Base-by-base conservation (phyloP, 2,888 invertebrate genomes). In the Nasonia oneida region DNA sequence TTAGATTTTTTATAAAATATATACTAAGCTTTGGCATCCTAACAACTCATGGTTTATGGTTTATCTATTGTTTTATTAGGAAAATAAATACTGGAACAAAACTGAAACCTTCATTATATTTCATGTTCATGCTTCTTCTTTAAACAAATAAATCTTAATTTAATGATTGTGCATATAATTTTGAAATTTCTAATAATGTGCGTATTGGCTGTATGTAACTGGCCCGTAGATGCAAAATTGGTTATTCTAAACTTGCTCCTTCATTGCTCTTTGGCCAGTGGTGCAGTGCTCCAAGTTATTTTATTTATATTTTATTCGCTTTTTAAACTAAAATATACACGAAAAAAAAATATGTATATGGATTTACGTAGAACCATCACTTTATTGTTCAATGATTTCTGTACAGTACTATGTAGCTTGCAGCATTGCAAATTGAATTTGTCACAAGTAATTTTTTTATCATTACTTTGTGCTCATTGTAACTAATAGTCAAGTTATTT, bases 191-290 rank as follows among this genome's bases (percentile, higher is more conserved):
- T 76, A 84, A 71, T 67, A 23, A 82, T 74, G 14, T 67, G 64
- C 81, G 18, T 76, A 50, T 47, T 53, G 33, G 50, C 70, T 85
- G 39, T 74, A 77, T 50, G 18, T 42, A 83, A 82, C 87, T 87
- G 87, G 86, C 53, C 86, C 53, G 10, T 83, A 47, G 74, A 84
- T 57, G 53, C 37, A 74, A 76, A 82, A 79, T 47, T 76, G 18
- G 29, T 81, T 61, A 42, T 61, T 77, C 88, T n/a, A 74, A 76
- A 87, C 81, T 86, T 81, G 87, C 82, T 89, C 87, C 86, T 87
- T 70, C 88, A 89, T 87, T 89, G 88, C 87, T 89, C 87, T 89
- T 87, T 87, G 88, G 89, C 85, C 87, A 89, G 86, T 89, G 57
- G 88, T 85, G 83, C 86, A 87, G 83, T 85, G 87, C 87, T 85